Evolutionary conservation across 2,113 vertebrate genomes (phyloP), one percentile per base, ranked within the genome.

Genomic region (Engystomops pustulosus): DNA sequence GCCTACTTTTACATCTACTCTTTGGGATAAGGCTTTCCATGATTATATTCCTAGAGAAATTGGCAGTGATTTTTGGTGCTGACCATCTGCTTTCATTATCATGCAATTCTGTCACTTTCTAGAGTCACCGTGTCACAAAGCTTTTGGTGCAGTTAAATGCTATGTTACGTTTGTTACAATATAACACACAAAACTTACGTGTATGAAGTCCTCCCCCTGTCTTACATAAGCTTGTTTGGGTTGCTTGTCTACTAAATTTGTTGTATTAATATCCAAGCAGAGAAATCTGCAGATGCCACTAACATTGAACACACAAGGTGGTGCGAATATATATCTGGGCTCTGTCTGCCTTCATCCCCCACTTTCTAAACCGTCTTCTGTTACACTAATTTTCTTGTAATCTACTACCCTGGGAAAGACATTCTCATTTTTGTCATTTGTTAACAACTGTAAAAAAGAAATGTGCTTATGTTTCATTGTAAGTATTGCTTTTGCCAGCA

Each of bases 391-490:
- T 77, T 86, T 90, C 85, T 89, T 90, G 80, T 79, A 88, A 80
- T 88, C 70, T 79, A 88, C 87, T 91, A 69, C 91, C 86, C 95
- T 94, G 92, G 91, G 90, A 86, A 90, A 88, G 90, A 94, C 92
- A 93, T 92, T 93, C 92, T 95, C 93, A 93, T 94, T 91, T 88
- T 95, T 95, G 94, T 95, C 93, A 91, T 96, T 94, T 95, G 93
- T 95, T 95, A 88, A 93, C 87, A 88, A 88, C 44, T 88, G 86
- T 86, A 55, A 80, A 87, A 89, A 87, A 88, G 87, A 87, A 86
- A 87, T 87, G 86, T 91, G 85, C 91, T 89, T 91, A 89, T 91
- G 83, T 93, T 88, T 88, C 88, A 86, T 90, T 94, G 89, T 94
- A 91, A 90, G 90, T 92, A 89, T 89, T 88, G 89, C 84, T 92